Evolutionary conservation across 2,888 invertebrate genomes (phyloP).

Genomic region (Drosophila tripunctata): DNA sequence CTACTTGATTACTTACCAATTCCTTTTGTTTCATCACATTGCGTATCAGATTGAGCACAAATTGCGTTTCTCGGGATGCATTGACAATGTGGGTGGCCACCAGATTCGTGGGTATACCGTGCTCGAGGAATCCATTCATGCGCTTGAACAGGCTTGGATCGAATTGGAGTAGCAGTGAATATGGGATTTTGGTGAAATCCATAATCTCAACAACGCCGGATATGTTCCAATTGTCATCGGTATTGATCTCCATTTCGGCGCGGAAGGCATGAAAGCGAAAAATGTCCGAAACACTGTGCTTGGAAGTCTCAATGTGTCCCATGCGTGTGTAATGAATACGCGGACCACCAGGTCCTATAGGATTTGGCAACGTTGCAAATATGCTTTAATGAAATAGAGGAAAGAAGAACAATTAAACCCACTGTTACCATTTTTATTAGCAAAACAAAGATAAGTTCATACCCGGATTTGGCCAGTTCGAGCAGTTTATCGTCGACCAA

Average conservation of each 20-base stretch:
- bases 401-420: neutral
- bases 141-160: constrained; percentile 74
- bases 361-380: constrained; percentile 77
- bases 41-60: constrained; percentile 73
- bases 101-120: constrained; percentile 77
- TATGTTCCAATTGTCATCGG: constrained; percentile 86
- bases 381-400: constrained; percentile 60
- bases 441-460: constrained; percentile 32
- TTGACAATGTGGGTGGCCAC: constrained; percentile 79
- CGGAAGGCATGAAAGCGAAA: constrained; percentile 80
- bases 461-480: constrained; percentile 79
- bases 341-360: constrained; percentile 84
- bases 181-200: constrained; percentile 85
- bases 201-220: constrained; percentile 86
- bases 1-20: constrained; percentile 39
- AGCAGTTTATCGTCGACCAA: constrained; percentile 75
- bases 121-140: constrained; percentile 79
- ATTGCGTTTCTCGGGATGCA: constrained; percentile 79
- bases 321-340: constrained; percentile 85
- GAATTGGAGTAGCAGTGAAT: constrained; percentile 75
- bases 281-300: constrained; percentile 72
- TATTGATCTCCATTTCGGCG: constrained; percentile 77
- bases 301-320: constrained; percentile 82
- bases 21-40: constrained; percentile 81
- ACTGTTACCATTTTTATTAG: neutral